A percentile compares a stretch with the other conserved stretches of the same genome.
Conservation (phyloP, 2,888 invertebrate species). For the Tromatobia lineatoria region DNA sequence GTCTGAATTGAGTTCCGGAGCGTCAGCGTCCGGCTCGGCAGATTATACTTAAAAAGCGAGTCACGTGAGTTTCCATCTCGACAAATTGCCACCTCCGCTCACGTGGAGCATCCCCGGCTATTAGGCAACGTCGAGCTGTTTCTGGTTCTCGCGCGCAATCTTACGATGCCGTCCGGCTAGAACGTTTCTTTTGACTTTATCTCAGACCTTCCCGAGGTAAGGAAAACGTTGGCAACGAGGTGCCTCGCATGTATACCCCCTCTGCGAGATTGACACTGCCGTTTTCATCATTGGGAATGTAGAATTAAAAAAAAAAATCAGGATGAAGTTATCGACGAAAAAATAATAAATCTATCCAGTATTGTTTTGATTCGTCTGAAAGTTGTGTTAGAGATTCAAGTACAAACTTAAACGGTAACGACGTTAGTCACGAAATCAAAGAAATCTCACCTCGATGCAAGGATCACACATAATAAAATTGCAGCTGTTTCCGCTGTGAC, state of each 20-base stretch:
- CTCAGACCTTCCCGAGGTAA: constrained; percentile 94
- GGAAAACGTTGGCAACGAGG: constrained; percentile 85
- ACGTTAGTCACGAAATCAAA: constrained; percentile 11
- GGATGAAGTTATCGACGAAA: not conserved
- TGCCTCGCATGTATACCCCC: constrained; percentile 90
- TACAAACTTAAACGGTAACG: not conserved
- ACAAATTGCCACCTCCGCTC: constrained; percentile 86
- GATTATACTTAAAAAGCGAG: constrained; percentile 92
- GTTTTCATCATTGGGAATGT: constrained; percentile 80
- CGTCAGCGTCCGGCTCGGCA: constrained; percentile 88
- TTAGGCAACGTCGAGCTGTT: constrained; percentile 87
- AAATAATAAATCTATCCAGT: not conserved
- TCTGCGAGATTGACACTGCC: constrained; percentile 92
- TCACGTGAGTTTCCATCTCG: constrained; percentile 90
- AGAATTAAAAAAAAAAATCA: not conserved
- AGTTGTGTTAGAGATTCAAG: not conserved
- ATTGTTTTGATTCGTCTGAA: constrained; percentile 3
- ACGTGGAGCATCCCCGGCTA: constrained; percentile 86
- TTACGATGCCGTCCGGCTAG: constrained; percentile 90
- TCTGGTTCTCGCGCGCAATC: constrained; percentile 92
- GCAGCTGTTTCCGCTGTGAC: constrained; percentile 87
- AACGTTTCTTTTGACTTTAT: constrained; percentile 88
- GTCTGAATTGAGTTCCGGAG: constrained; percentile 94
- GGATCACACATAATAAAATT: constrained; percentile 86
- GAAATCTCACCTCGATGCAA: constrained; percentile 87